Conservation (phyloP, 2,888 invertebrate genomes). For the Noctua pronuba region DNA sequence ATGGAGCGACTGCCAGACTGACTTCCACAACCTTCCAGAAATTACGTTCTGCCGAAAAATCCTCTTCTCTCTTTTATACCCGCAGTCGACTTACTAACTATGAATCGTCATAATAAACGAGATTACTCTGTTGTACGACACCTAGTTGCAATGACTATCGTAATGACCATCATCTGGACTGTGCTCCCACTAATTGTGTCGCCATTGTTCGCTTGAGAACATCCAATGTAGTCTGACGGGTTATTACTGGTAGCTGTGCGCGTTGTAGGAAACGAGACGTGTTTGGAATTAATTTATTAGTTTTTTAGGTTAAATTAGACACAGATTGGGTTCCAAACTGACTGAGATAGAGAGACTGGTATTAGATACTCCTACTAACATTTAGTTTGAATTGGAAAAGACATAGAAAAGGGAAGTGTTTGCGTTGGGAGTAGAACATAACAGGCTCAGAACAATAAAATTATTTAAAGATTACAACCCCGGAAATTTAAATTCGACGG, state of each 20-base stretch:
- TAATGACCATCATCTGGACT: slow-evolving; percentile 38
- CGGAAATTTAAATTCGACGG: not conserved
- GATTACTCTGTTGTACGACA: slow-evolving; percentile 1
- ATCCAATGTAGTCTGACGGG: slow-evolving; percentile 32
- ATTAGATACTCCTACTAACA: not conserved
- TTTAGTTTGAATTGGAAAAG: not conserved
- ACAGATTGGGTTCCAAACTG: not conserved
- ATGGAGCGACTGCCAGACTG: not conserved
- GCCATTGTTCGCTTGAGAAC: slow-evolving; percentile 51
- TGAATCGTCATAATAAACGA: not conserved
- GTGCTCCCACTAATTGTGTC: slow-evolving; percentile 30
- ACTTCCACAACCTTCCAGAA: not conserved
- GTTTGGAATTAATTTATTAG: not conserved
- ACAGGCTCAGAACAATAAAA: not conserved
- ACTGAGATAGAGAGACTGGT: not conserved
- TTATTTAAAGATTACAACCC: not conserved
- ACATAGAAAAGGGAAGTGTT: not conserved
- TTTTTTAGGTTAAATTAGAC: not conserved
- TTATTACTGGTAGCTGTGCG: slow-evolving; percentile 3
- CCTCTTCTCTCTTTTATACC: not conserved
- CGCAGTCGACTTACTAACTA: not conserved
- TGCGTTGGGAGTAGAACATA: not conserved
- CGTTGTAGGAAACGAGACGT: slow-evolving; percentile 24
- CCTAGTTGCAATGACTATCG: slow-evolving; percentile 22
- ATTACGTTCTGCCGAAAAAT: not conserved